Conservation (phyloP, 2,888 invertebrate species). For the Drosophila fulvimacula region DNA sequence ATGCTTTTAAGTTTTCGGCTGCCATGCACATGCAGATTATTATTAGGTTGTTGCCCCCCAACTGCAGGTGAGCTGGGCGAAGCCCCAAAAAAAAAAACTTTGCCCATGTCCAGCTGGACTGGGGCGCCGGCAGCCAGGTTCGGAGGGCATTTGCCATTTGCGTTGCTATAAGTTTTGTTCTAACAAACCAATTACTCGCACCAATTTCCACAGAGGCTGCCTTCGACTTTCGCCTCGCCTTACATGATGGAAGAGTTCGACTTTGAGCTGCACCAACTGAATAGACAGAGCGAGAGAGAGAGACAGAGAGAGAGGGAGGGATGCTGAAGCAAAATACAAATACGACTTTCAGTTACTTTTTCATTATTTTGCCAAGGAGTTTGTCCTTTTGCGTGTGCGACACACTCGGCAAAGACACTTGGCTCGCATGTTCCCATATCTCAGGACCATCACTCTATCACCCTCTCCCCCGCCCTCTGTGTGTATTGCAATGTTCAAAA, state of each 20-base stretch:
- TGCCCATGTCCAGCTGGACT: conserved; percentile 66
- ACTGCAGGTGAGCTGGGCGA: conserved; percentile 29
- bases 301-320: background rate
- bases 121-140: background rate
- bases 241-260: conserved; percentile 78
- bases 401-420: conserved; percentile 56
- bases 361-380: conserved; percentile 81
- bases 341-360: conserved; percentile 80
- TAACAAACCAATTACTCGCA: conserved; percentile 80
- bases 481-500: conserved; percentile 76
- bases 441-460: conserved; percentile 5
- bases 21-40: conserved; percentile 78
- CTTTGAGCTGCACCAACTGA: conserved; percentile 53
- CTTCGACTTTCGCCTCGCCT: conserved; percentile 53
- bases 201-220: conserved; percentile 75
- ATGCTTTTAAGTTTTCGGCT: conserved; percentile 78
- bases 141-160: conserved; percentile 48
- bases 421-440: conserved; percentile 46
- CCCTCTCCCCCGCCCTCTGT: conserved; percentile 14
- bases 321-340: conserved; percentile 72
- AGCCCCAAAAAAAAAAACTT: conserved; percentile 48
- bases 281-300: background rate
- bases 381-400: conserved; percentile 72
- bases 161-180: conserved; percentile 75
- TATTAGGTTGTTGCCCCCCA: conserved; percentile 71